Conservation (phyloP, 2,113 vertebrate genomes). For the Microtus oregoni region DNA sequence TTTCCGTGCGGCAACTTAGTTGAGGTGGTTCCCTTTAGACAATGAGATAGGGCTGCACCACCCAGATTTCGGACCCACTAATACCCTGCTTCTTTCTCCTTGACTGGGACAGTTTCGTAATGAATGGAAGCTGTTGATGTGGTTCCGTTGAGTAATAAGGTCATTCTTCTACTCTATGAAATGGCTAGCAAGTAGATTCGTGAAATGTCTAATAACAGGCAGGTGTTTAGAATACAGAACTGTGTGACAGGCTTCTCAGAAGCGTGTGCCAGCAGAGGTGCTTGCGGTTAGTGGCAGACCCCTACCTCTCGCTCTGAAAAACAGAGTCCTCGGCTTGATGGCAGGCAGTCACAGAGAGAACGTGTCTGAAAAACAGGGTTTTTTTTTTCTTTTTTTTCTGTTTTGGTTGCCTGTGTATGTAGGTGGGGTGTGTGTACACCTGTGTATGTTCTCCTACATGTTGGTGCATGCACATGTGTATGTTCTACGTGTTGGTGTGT, state of each 20-base stretch:
- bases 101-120: slow-evolving; percentile 51
- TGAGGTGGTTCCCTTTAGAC: not conserved
- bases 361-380: not conserved
- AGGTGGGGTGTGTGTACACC: not conserved
- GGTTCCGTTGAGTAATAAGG: slow-evolving; percentile 76
- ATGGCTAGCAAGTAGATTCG: slow-evolving; percentile 65
- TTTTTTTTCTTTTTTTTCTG: not conserved
- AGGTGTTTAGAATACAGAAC: slow-evolving; percentile 66
- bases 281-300: not conserved
- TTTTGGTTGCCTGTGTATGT: not conserved
- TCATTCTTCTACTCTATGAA: slow-evolving; percentile 67
- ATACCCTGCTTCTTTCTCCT: not conserved
- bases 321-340: not conserved
- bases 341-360: slow-evolving; percentile 11
- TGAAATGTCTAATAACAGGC: slow-evolving; percentile 67
- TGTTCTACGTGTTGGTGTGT: not conserved
- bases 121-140: slow-evolving; percentile 9
- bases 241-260: not conserved
- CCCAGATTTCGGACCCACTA: not conserved
- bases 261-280: not conserved
- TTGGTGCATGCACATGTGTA: too few relatives aligned
- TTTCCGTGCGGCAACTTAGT: not conserved
- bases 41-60: not conserved
- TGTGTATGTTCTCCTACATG: not conserved
- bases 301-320: not conserved